These are phyloP conservation scores for Epinephelus lanceolatus DNA, from an alignment of 2,113 vertebrate species.

Conservation along the genomic window DNA sequence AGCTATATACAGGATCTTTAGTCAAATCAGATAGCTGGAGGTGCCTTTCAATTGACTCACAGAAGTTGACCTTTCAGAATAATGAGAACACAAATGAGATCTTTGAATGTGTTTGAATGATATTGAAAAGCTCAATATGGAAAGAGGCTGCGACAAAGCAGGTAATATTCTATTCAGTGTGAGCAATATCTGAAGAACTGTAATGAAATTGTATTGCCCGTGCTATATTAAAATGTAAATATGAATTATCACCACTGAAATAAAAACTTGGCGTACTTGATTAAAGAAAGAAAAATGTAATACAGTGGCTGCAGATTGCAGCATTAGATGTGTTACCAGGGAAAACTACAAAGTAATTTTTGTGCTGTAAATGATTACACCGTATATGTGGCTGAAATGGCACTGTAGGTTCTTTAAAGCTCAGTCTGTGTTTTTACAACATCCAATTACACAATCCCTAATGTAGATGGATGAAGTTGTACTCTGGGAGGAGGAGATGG, in stretches of 20 bases:
- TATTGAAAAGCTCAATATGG: constrained; percentile 2
- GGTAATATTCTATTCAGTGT: constrained; percentile 7
- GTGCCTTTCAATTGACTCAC: constrained; percentile 6
- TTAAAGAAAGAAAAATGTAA: constrained; percentile 6
- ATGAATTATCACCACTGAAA: constrained; percentile 23
- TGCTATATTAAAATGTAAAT: constrained; percentile 45
- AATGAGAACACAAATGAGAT: constrained; percentile 23
- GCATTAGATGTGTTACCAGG: constrained; percentile 10
- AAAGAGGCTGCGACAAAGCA: constrained; percentile 7
- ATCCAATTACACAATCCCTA: constrained; percentile 25
- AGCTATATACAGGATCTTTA: constrained; percentile 4
- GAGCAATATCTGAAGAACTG: constrained; percentile 23
- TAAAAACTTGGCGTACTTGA: neutral
- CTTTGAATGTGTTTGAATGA: constrained; percentile 6
- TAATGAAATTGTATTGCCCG: constrained; percentile 28
- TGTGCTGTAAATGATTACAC: constrained; percentile 7
- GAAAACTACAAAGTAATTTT: constrained; percentile 19
- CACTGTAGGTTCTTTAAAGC: constrained; percentile 5
- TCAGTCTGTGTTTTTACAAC: neutral
- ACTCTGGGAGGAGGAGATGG: constrained; percentile 22
- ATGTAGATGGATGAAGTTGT: constrained; percentile 33
- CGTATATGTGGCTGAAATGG: constrained; percentile 20
- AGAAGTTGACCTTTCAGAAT: constrained; percentile 11
- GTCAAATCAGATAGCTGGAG: constrained; percentile 13
- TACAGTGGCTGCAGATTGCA: neutral